Evolutionary conservation across 2,797 vertebrate species (phyloP), one percentile per base, ranked within the genome.

Genomic region (Odontamblyopus lacepedii): DNA sequence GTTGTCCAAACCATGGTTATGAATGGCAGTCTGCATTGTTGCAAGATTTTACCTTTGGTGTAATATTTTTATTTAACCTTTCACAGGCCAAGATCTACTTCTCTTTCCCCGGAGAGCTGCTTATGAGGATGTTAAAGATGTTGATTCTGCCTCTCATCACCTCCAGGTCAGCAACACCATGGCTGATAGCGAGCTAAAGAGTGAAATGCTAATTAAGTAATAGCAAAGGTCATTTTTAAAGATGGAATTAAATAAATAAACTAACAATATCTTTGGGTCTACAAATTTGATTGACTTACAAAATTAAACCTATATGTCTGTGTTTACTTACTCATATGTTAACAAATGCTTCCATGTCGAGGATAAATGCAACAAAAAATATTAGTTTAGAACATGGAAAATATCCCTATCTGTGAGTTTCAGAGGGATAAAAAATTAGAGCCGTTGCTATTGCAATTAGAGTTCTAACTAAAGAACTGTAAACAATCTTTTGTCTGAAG

Each of bases 81-180:
- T 56, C 23, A 38, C 88, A 96, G 96, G 96, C 95, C 75, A 96
- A 95, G 83, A 95, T 96, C 69, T 96, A 97, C 72, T 96, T 97
- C 76, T 95, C 95, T 30, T 97, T 97, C 76, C 95, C 96, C 2
- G 96, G 96, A 79, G 96, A 97, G 66, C 92, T 97, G 44, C 91
- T 97, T 70, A 96, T 97, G 95, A 93, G 96, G 86, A 96, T 96
- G 95, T 50, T 97, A 71, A 97, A 96, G 90, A 97, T 97, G 95
- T 76, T 97, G 67, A 97, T 97, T 83, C 87, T 97, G 74, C 96
- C 96, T 2, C 94, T 97, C 72, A 96, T 97, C 87, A 97, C 96
- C 19, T 96, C 96, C 85, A 97, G 96, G 95, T 96, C 88, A 82
- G 57, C n/a, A 19, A 15, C 16, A 61, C 2, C 1, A 48, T 48